Percentiles rank a stretch among this genome's conserved stretches.
Evolutionary conservation across 2,888 invertebrate species (phyloP).

Genomic region (Ophion costatus): DNA sequence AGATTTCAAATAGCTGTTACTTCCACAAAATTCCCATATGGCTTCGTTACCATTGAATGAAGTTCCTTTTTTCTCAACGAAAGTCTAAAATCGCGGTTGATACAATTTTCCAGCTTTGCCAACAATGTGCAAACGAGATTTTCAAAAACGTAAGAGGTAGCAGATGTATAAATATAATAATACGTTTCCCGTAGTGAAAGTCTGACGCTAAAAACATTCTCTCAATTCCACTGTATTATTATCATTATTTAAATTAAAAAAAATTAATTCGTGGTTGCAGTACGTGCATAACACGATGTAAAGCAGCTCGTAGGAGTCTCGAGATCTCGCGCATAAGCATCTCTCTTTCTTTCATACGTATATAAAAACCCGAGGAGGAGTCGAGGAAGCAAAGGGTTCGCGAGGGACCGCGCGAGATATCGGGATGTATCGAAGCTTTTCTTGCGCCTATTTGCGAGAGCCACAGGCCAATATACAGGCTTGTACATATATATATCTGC

Average conservation of each 20-base stretch:
- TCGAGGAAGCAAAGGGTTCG: constrained; percentile 58
- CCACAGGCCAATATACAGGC: constrained; percentile 59
- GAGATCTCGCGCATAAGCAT: constrained; percentile 55
- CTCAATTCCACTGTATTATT: constrained; percentile 27
- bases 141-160: not conserved
- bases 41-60: no score
- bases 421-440: constrained; percentile 70
- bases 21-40: no score
- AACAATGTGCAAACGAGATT: no score
- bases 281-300: constrained; percentile 65
- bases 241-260: constrained; percentile 32
- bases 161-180: not conserved
- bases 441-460: constrained; percentile 69
- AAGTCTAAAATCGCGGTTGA: no score
- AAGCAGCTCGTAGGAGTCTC: constrained; percentile 63
- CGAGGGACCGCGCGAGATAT: constrained; percentile 66
- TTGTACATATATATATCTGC: constrained; percentile 57
- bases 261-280: constrained; percentile 55
- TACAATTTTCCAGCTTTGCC: no score
- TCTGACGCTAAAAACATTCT: constrained; percentile 29
- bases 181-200: constrained; percentile 4
- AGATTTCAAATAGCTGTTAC: no score
- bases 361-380: constrained; percentile 56
- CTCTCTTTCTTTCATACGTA: constrained; percentile 19
- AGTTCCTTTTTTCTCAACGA: no score